Evolutionary conservation across 2,113 vertebrate genomes (phyloP), one percentile per base, ranked within the genome.

Genomic region (Leucoraja erinaceus): DNA sequence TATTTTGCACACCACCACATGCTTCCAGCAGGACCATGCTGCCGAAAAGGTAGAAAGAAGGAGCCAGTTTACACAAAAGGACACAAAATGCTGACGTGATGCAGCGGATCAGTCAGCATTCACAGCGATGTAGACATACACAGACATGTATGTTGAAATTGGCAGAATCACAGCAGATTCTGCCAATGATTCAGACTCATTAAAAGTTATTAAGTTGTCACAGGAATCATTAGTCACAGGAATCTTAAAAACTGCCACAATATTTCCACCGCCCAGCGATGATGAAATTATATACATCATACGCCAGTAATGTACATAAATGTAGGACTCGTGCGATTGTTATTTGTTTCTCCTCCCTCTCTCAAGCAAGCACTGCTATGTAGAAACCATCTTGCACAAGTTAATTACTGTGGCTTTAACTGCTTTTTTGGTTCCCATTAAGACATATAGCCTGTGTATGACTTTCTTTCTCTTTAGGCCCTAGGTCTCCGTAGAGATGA

Each of bases 401-500:
- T 70, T 33, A 38, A 66, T 47, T 75, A 61, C 76, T 93, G 25
- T 7, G 33, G 56, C 59, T 61, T 61, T n/a, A 61, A 84, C 59
- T 84, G 81, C 7, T 11, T 84, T 84, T 88, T 88, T 28, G 61
- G 1, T 86, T 61, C 47, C 38, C 20, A 11, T 61, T 47, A 59
- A 84, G 25, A 8, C 47, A 14, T 14, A 12, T 0, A 25, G 18
- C 28, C n/a, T 86, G 56, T 14, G 11, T 61, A 14, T 61, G 25
- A 63, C 61, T 70, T 33, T 93, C 83, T 88, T 72, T 93, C 0
- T 93, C 33, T 79, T n/a, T 95, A 99, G 99, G 99, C 99, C 33
- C 98, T 99, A 86, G 99, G 98, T 94, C 97, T 99, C 88, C 98
- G 98, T 94, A 97, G 99, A 93, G 99, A 99, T 94, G 99, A 99